phyloP scores from a whole-genome alignment of 2,888 invertebrate genomes.

The Gortyna flavago region DNA sequence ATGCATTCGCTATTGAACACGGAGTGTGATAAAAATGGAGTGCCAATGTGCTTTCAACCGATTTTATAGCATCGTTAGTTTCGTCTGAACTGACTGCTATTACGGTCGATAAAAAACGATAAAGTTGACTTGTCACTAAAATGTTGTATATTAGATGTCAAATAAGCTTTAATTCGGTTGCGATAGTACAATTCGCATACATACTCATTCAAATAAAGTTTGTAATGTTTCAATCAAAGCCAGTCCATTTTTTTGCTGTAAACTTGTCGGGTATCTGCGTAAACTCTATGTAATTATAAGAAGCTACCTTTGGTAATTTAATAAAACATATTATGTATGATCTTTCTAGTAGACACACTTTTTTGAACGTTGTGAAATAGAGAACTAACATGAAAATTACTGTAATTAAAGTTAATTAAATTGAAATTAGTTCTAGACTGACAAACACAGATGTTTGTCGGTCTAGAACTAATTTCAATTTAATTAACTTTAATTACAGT shows the following conservation, averaged over 20 bases:
- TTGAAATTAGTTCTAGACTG: too few relatives aligned
- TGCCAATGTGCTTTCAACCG: background rate
- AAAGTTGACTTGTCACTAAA: background rate
- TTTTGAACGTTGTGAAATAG: too few relatives aligned
- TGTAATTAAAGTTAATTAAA: too few relatives aligned
- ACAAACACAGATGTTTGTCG: too few relatives aligned
- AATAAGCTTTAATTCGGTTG: background rate
- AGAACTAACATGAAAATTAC: too few relatives aligned
- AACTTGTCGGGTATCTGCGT: background rate
- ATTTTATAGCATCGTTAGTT: background rate
- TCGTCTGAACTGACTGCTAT: too few relatives aligned
- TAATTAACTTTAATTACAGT: too few relatives aligned
- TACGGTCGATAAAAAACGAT: background rate
- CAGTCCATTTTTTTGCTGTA: too few relatives aligned
- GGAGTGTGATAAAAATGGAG: slow-evolving; percentile 19
- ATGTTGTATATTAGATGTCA: background rate
- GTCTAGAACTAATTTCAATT: too few relatives aligned
- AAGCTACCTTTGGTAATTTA: background rate
- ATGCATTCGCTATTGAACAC: slow-evolving; percentile 70
- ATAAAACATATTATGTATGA: too few relatives aligned
- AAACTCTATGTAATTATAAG: background rate
- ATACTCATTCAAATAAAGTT: background rate
- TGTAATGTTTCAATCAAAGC: background rate
- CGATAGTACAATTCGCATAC: background rate
- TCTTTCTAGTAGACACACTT: too few relatives aligned